These are phyloP conservation scores for Eustalomyia histrio DNA, from an alignment of 2,888 invertebrate genomes.

Conservation along the genomic window DNA sequence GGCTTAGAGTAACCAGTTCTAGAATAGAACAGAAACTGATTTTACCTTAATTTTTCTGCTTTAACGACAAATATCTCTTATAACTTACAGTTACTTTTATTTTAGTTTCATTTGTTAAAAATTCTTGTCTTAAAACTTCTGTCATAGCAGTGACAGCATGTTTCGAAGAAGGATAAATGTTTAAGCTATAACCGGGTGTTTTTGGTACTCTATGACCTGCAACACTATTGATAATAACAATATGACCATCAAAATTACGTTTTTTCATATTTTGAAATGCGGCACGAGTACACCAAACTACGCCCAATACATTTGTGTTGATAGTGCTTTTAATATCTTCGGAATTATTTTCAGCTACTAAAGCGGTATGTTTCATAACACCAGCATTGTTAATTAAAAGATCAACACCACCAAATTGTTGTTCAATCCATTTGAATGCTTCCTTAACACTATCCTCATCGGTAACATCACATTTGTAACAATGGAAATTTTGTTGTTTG, in stretches of 20 bases:
- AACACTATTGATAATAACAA: constrained; percentile 80
- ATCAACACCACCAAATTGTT: constrained; percentile 81
- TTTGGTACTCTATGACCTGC: constrained; percentile 77
- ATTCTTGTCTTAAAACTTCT: constrained; percentile 77
- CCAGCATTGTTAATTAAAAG: constrained; percentile 83
- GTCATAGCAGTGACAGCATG: constrained; percentile 77
- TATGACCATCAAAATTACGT: constrained; percentile 80
- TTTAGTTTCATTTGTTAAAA: constrained; percentile 69
- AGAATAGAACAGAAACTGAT: constrained; percentile 64
- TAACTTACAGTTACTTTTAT: constrained; percentile 73
- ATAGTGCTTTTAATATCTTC: constrained; percentile 73
- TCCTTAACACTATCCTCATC: constrained; percentile 81
- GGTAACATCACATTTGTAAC: constrained; percentile 80
- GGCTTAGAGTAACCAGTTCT: constrained; percentile 27
- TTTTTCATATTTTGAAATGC: constrained; percentile 80
- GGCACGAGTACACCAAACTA: constrained; percentile 79
- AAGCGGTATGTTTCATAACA: constrained; percentile 39
- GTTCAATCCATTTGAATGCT: constrained; percentile 80
- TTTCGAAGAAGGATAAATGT: constrained; percentile 77
- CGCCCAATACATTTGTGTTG: constrained; percentile 80
- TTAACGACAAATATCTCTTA: constrained; percentile 26
- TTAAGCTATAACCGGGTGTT: constrained; percentile 67
- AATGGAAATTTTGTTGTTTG: constrained; percentile 75
- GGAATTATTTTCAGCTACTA: constrained; percentile 67
- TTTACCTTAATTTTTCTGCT: too few relatives aligned